Conservation (phyloP, 2,888 invertebrate genomes). For the Lithophane semibrunnea region DNA sequence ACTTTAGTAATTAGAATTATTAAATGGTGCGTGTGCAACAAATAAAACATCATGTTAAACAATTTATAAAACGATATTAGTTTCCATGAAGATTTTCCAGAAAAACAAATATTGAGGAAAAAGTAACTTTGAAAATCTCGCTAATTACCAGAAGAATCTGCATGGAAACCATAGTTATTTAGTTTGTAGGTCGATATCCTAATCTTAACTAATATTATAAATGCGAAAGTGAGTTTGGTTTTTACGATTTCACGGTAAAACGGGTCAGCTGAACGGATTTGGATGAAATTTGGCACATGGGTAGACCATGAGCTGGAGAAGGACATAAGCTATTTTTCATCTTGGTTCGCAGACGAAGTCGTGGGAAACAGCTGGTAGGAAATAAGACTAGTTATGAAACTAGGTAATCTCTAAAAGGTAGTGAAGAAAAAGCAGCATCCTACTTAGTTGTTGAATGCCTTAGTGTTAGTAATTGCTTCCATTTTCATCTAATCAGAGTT, state of each 20-base stretch:
- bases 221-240: no score
- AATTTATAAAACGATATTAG: not conserved
- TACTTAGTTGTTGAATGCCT: conserved; percentile 34
- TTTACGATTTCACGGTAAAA: no score
- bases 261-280: no score
- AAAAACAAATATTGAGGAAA: not conserved
- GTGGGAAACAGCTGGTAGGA: not conserved
- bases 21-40: not conserved
- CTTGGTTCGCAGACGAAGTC: no score
- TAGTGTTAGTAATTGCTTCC: conserved; percentile 44
- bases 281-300: no score
- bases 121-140: not conserved
- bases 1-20: conserved; percentile 38
- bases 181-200: conserved; percentile 2
- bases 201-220: no score
- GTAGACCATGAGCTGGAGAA: no score
- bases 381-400: conserved; percentile 22
- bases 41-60: not conserved
- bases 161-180: not conserved
- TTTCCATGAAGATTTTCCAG: conserved; percentile 1
- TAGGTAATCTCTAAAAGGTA: conserved; percentile 29
- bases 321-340: no score
- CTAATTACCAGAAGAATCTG: conserved; percentile 7
- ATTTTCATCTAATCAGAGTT: conserved; percentile 57
- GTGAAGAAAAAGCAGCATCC: conserved; percentile 31